A percentile compares a stretch with the other conserved stretches of the same genome.
Conservation (phyloP, 2,113 vertebrate species). For the Dasyornis broadbenti region DNA sequence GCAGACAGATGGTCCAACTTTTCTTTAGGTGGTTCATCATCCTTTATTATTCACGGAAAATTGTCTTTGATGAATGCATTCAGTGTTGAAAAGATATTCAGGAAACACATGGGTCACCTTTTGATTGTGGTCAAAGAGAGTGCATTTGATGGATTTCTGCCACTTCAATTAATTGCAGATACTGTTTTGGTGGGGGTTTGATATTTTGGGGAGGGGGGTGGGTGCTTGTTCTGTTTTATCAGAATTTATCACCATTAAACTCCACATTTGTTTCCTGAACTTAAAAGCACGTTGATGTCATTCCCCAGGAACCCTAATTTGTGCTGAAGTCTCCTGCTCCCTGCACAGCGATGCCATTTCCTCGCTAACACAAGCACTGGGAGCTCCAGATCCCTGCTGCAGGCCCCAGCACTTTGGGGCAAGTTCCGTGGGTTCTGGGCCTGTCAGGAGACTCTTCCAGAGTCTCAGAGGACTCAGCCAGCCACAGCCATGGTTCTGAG, state of each 20-base stretch:
- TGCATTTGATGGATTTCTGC: background rate
- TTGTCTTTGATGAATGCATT: constrained; percentile 42
- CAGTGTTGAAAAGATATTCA: background rate
- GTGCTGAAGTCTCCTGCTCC: background rate
- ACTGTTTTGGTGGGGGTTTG: background rate
- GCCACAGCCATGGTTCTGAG: background rate
- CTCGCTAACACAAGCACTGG: background rate
- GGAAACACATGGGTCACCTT: constrained; percentile 36
- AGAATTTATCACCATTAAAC: background rate
- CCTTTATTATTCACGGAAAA: constrained; percentile 52
- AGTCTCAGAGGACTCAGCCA: background rate
- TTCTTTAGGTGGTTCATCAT: constrained; percentile 43
- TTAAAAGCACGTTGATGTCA: background rate
- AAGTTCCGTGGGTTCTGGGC: background rate
- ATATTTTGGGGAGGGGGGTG: background rate
- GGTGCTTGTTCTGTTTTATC: background rate
- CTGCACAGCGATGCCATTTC: background rate
- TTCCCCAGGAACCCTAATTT: background rate
- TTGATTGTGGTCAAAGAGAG: constrained; percentile 35
- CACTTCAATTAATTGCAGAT: background rate
- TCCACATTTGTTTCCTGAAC: background rate
- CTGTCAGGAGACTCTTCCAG: background rate
- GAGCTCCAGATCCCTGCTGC: background rate
- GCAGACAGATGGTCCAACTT: constrained; percentile 40
- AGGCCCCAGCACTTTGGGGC: background rate